These are phyloP conservation scores for Phataginus tetradactyla DNA, from an alignment of 2,797 vertebrate species.

Conservation along the genomic window DNA sequence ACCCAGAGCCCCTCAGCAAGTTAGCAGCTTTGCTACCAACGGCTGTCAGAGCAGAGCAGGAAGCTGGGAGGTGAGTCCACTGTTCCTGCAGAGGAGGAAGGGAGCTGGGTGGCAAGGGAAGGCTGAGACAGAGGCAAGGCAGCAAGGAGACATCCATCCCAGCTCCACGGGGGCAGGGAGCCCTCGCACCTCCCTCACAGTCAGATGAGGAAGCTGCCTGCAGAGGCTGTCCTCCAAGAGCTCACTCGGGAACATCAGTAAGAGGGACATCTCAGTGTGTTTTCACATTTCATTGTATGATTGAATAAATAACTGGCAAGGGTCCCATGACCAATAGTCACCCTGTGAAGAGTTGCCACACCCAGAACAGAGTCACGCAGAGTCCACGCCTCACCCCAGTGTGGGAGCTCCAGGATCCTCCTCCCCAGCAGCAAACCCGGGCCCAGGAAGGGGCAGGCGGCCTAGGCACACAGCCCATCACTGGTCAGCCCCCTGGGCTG, in stretches of 20 bases:
- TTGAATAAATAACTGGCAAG: neutral
- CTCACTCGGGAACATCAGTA: neutral
- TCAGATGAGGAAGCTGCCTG: neutral
- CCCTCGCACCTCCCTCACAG: neutral
- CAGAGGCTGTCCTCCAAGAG: neutral
- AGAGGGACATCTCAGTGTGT: too few relatives aligned
- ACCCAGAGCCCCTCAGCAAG: neutral
- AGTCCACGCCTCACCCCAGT: neutral
- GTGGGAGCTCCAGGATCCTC: neutral
- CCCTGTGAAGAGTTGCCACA: neutral
- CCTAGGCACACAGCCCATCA: neutral
- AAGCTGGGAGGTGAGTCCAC: too few relatives aligned
- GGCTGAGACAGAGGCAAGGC: neutral
- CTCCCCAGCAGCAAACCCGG: neutral
- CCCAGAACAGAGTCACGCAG: neutral
- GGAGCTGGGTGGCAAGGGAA: neutral
- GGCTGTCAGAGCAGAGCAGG: neutral
- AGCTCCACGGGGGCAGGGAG: neutral
- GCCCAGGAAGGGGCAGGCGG: neutral
- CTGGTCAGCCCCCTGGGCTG: neutral
- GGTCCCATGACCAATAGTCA: too few relatives aligned
- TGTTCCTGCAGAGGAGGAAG: neutral
- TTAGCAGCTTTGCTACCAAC: neutral
- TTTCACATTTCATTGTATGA: neutral
- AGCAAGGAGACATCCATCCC: neutral